Conservation (phyloP, 2,797 vertebrate species). For the Melanotaenia maccullochi region DNA sequence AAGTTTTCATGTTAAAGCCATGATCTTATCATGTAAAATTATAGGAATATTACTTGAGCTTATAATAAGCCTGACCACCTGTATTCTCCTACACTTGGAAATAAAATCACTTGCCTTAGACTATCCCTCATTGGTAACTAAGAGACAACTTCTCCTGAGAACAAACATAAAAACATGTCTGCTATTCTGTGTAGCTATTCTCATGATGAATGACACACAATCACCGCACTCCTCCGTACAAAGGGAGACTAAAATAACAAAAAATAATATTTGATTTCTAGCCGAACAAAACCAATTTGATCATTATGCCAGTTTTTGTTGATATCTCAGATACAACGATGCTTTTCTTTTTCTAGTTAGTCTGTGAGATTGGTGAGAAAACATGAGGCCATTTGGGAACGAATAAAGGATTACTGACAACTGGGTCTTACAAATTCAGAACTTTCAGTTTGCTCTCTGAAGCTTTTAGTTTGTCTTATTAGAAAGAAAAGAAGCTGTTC, state of each 20-base stretch:
- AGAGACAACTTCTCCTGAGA: constrained; percentile 4
- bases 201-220: constrained; percentile 17
- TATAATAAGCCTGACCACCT: constrained; percentile 1
- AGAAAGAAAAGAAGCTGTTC: constrained; percentile 29
- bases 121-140: constrained; percentile 11
- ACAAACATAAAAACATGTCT: constrained; percentile 12
- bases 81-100: not conserved
- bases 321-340: constrained; percentile 47
- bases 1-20: constrained; percentile 15
- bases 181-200: not conserved
- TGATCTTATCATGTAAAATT: constrained; percentile 18
- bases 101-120: not conserved
- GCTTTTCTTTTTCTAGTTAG: constrained; percentile 39
- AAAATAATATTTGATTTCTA: constrained; percentile 37
- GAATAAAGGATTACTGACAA: constrained; percentile 59
- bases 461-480: constrained; percentile 56
- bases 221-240: constrained; percentile 16
- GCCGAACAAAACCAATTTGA: constrained; percentile 36
- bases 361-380: constrained; percentile 11
- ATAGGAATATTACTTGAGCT: constrained; percentile 7
- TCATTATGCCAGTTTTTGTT: constrained; percentile 51
- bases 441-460: constrained; percentile 57
- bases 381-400: constrained; percentile 29
- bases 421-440: constrained; percentile 41
- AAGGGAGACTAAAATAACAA: constrained; percentile 29